Evolutionary conservation across 2,113 vertebrate genomes (phyloP), one percentile per base, ranked within the genome.

Genomic region (Crypturellus undulatus): DNA sequence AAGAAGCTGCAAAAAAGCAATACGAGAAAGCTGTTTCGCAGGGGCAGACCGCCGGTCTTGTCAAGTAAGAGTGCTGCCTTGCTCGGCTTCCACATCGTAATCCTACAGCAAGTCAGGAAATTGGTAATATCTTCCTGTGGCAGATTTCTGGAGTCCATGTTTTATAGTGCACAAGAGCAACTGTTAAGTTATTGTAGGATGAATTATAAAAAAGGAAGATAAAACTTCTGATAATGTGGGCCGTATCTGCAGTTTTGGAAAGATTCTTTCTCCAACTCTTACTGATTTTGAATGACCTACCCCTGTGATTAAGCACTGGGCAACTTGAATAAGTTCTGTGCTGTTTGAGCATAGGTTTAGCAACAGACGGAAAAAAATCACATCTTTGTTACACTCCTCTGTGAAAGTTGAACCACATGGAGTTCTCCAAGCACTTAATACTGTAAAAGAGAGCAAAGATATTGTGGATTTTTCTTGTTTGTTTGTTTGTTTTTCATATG

Each of bases 1-100:
- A 99, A 96, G 98, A 98, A 91, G 95, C 75, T 12, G 99, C 99
- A 3, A 97, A 98, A 96, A 97, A 98, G 75, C 98, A 99, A 42
- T 99, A 99, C 91, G 95, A 97, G 60, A 96, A 98, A 64, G 99
- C 99, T 12, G 98, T 99, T 94, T 97, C 98, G 68, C 98, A 93
- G 6, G 99, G 99, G 43, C 97, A 99, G 96, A 99, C 98, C 51
- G 98, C 99, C 9, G 99, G 99, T 22, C 95, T 99, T 15, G 98
- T 99, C 96, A 99, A 98, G 99, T 99, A 97, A 98, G 98, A 52
- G 32, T 45, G 8, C 45, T 42, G 25, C 40, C 28, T 75, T 56
- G 6, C 88, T 54, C 80, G 62, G 34, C 43, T 92, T 88, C 84
- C 59, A 32, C 28, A 43, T 17, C 60, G 42, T 25, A 73, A 32